Percentiles rank a stretch among this genome's conserved stretches.
phyloP scores from a whole-genome alignment of 1,140 invertebrate genomes.

The Matsumurasca onukii region DNA sequence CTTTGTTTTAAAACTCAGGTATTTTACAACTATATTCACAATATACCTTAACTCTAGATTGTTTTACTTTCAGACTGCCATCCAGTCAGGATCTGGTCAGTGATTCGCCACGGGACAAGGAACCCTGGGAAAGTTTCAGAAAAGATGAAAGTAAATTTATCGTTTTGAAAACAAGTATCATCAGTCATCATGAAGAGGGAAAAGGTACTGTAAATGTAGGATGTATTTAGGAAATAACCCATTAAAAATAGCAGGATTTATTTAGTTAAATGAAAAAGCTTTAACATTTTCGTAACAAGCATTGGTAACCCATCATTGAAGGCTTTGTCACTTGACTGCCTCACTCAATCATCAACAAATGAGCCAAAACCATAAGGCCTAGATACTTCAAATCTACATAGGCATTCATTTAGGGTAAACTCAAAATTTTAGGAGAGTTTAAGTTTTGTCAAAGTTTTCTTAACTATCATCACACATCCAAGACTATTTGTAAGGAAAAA shows the following conservation, averaged over 20 bases:
- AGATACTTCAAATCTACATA: too few species aligned
- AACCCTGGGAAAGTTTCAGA: constrained; percentile 59
- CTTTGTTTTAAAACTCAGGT: not conserved
- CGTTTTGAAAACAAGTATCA: constrained; percentile 14
- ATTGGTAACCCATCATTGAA: not conserved
- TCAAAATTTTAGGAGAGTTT: too few species aligned
- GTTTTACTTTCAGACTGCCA: constrained; percentile 54
- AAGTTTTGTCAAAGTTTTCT: too few species aligned
- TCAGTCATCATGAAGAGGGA: constrained; percentile 14
- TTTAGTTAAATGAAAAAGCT: not conserved
- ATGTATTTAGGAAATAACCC: constrained; percentile 19
- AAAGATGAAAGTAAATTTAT: constrained; percentile 51
- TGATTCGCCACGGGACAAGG: constrained; percentile 67
- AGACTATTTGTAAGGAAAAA: too few species aligned
- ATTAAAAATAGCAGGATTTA: constrained; percentile 29
- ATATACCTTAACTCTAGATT: too few species aligned
- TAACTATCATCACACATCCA: too few species aligned
- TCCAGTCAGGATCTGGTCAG: constrained; percentile 61
- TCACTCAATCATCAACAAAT: not conserved
- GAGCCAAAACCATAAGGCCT: not conserved
- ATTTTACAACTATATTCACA: not conserved
- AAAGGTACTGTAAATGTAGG: not conserved
- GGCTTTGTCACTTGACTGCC: not conserved
- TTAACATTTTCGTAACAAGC: too few species aligned
- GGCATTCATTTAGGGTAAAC: too few species aligned